A percentile compares a stretch with the other conserved stretches of the same genome.
Conservation (phyloP, 2,888 invertebrate genomes). For the Chrysina gloriosa region DNA sequence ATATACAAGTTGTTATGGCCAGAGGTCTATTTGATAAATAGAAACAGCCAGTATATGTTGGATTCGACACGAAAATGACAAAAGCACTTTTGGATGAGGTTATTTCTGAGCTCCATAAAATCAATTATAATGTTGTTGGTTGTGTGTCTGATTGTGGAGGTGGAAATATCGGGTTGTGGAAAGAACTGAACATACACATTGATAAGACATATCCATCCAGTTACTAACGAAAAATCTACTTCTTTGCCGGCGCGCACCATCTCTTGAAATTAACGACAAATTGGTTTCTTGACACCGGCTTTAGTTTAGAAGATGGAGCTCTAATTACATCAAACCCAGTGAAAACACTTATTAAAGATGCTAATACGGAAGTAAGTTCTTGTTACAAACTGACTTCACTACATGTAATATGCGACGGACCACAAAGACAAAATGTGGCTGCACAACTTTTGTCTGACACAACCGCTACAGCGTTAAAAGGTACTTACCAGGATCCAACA, state of each 20-base stretch:
- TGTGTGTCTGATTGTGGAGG: conserved; percentile 44
- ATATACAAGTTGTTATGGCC: conserved; percentile 50
- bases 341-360: background rate
- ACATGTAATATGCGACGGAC: background rate
- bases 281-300: conserved; percentile 34
- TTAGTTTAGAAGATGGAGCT: background rate
- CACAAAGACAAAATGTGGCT: conserved; percentile 15
- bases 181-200: conserved; percentile 25
- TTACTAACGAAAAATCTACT: conserved; percentile 33
- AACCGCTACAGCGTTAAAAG: background rate
- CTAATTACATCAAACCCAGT: background rate
- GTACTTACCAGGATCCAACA: background rate
- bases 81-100: conserved; percentile 40
- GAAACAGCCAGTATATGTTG: conserved; percentile 51
- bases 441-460: background rate
- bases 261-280: conserved; percentile 29
- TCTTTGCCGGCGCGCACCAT: conserved; percentile 42
- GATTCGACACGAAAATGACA: conserved; percentile 51
- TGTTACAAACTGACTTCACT: conserved; percentile 1
- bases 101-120: conserved; percentile 31
- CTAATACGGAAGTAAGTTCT: conserved; percentile 5
- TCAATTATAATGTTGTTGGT: conserved; percentile 46
- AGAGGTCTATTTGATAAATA: conserved; percentile 49
- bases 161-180: conserved; percentile 45
- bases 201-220: conserved; percentile 11